phyloP scores from a whole-genome alignment of 2,888 invertebrate genomes.

The Drosophila borborema region DNA sequence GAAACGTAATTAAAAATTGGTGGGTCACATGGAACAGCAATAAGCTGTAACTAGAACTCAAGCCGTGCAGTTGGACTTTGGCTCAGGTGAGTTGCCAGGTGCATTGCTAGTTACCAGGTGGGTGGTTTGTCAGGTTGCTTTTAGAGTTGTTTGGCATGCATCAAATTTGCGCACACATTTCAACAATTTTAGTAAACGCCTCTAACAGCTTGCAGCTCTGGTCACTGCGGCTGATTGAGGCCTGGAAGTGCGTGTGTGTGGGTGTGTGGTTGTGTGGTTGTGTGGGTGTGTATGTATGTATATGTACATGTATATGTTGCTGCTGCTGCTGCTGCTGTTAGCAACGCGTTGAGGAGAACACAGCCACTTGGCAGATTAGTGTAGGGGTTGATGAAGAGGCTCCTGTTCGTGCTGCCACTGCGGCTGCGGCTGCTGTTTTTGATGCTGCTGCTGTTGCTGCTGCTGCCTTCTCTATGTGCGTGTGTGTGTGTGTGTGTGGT shows the following conservation, averaged over 20 bases:
- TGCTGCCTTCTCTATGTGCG: not conserved
- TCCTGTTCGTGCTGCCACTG: conserved; percentile 10
- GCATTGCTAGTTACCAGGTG: not conserved
- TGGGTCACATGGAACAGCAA: not conserved
- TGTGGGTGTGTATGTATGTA: not conserved
- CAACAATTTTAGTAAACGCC: conserved; percentile 23
- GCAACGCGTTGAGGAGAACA: conserved; percentile 29
- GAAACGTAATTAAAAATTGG: not conserved
- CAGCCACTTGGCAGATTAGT: conserved; percentile 49
- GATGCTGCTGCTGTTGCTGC: conserved; percentile 5
- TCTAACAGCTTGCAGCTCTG: conserved; percentile 12
- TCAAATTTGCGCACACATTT: conserved; percentile 19
- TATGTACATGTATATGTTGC: not conserved
- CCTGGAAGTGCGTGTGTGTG: not conserved
- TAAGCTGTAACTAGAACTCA: not conserved
- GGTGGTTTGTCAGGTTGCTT: not conserved
- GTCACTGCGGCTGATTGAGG: conserved; percentile 21
- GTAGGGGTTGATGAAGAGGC: conserved; percentile 54
- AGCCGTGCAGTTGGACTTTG: not conserved
- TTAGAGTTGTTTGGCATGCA: conserved; percentile 4
- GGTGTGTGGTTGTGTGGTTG: too few relatives aligned
- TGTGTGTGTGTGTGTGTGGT: not conserved
- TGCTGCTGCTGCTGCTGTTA: conserved; percentile 22
- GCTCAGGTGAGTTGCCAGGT: not conserved
- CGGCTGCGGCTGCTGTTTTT: not conserved